Percentiles rank a stretch among this genome's conserved stretches.
Evolutionary conservation across 2,888 invertebrate genomes (phyloP).

Genomic region (Pocota personata): DNA sequence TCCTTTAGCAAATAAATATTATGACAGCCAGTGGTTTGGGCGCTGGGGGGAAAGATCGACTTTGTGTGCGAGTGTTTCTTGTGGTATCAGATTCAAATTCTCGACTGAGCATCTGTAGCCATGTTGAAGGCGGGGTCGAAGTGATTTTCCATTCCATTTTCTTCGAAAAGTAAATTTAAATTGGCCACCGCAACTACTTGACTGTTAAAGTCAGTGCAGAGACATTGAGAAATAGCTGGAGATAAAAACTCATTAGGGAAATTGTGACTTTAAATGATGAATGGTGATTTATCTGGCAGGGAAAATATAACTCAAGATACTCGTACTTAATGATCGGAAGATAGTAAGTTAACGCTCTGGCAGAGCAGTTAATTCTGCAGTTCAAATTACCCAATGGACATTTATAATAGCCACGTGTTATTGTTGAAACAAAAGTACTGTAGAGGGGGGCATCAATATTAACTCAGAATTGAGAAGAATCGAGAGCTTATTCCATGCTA

Average conservation of each 20-base stretch:
- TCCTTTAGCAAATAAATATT: slow-evolving; percentile 69
- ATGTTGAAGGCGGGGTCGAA: background rate
- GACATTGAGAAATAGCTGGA: slow-evolving; percentile 31
- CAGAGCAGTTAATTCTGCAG: background rate
- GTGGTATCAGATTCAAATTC: slow-evolving; percentile 25
- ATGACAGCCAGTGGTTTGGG: slow-evolving; percentile 43
- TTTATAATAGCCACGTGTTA: background rate
- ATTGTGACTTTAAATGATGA: slow-evolving; percentile 46
- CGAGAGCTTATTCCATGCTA: too few relatives aligned
- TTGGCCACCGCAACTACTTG: slow-evolving; percentile 35
- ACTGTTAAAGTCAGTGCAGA: background rate
- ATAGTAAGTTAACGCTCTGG: background rate
- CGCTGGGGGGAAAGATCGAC: background rate
- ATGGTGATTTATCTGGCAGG: slow-evolving; percentile 46
- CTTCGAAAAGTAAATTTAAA: slow-evolving; percentile 60
- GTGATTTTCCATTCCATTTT: slow-evolving; percentile 67
- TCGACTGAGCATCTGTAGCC: background rate
- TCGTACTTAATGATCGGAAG: background rate
- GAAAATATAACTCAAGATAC: background rate
- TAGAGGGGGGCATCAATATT: too few relatives aligned
- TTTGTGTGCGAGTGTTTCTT: background rate
- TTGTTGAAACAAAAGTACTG: background rate
- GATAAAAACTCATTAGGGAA: slow-evolving; percentile 59
- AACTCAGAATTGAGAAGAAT: too few relatives aligned
- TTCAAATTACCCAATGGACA: background rate